Conservation (phyloP, 2,888 invertebrate genomes). For the Drosophila sordidapex region DNA sequence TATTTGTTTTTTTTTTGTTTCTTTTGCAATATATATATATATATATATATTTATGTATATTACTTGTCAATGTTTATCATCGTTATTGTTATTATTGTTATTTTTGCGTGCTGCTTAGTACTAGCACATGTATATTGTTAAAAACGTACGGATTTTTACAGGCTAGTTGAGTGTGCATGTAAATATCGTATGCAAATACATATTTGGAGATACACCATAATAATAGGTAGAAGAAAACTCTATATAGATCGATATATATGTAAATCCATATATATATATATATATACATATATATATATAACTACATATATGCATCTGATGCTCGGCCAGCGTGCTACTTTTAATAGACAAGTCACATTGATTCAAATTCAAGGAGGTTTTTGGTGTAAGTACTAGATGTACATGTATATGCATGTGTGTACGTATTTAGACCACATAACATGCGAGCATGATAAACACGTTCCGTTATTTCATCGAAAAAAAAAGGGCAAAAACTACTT, state of each 20-base stretch:
- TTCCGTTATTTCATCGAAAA: conserved; percentile 24
- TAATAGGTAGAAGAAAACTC: conserved; percentile 68
- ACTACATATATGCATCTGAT: conserved; percentile 68
- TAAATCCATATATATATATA: conserved; percentile 6
- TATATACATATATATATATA: conserved; percentile 31
- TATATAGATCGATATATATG: conserved; percentile 40
- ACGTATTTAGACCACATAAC: conserved; percentile 17
- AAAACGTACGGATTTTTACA: conserved; percentile 64
- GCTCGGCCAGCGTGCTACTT: conserved; percentile 70
- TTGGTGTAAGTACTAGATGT: conserved; percentile 42
- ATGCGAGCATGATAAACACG: conserved; percentile 39
- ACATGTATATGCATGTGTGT: conserved; percentile 29
- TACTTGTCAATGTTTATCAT: conserved; percentile 46
- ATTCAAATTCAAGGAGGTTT: conserved; percentile 80
- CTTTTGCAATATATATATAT: conserved; percentile 36
- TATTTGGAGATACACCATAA: conserved; percentile 41
- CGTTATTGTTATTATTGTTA: conserved; percentile 34
- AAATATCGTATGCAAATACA: conserved; percentile 48
- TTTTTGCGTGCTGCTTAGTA: conserved; percentile 48
- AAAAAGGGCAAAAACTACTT: conserved; percentile 63
- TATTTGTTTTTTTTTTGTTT: conserved; percentile 20
- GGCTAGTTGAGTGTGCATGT: conserved; percentile 51
- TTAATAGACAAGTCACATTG: conserved; percentile 81
- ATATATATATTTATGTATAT: conserved; percentile 15
- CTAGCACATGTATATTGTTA: conserved; percentile 69